phyloP scores from a whole-genome alignment of 2,797 vertebrate genomes.

The Eupleurogrammus muticus region DNA sequence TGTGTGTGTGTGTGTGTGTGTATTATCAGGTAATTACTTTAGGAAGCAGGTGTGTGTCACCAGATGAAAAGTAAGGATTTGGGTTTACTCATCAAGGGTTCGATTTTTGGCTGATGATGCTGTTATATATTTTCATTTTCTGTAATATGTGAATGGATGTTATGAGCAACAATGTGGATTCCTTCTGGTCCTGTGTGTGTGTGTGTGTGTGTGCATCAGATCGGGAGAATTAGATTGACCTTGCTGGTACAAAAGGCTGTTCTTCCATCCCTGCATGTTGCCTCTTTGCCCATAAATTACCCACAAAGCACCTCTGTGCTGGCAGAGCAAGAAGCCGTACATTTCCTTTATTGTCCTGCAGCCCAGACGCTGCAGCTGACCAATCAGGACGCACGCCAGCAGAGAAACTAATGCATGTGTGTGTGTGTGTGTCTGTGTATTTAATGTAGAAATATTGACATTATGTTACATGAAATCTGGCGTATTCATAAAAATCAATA shows the following conservation, averaged over 20 bases:
- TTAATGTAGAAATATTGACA: conserved; percentile 8
- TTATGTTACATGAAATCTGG: neutral
- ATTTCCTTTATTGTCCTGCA: conserved; percentile 72
- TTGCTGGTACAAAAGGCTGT: conserved; percentile 53
- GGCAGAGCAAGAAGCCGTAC: conserved; percentile 61
- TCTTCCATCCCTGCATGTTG: conserved; percentile 40
- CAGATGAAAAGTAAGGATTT: conserved; percentile 19
- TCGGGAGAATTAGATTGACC: conserved; percentile 72
- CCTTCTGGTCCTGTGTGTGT: neutral
- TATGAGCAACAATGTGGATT: neutral
- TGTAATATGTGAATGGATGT: conserved; percentile 22
- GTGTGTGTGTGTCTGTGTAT: conserved; percentile 7
- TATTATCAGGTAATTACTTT: conserved; percentile 10
- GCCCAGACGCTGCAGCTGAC: conserved; percentile 56
- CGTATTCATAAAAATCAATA: neutral
- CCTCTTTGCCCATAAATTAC: conserved; percentile 73
- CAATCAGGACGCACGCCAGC: conserved; percentile 53
- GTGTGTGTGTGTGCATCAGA: conserved; percentile 23
- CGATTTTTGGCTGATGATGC: neutral
- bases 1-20: conserved; percentile 8
- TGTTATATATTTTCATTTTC: neutral
- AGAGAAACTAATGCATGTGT: conserved; percentile 19
- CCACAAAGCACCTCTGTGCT: conserved; percentile 66
- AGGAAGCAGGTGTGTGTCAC: conserved; percentile 1
- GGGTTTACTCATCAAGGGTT: conserved; percentile 34